Evolutionary conservation across 2,113 vertebrate species (phyloP).

Genomic region (Varanus komodoensis): DNA sequence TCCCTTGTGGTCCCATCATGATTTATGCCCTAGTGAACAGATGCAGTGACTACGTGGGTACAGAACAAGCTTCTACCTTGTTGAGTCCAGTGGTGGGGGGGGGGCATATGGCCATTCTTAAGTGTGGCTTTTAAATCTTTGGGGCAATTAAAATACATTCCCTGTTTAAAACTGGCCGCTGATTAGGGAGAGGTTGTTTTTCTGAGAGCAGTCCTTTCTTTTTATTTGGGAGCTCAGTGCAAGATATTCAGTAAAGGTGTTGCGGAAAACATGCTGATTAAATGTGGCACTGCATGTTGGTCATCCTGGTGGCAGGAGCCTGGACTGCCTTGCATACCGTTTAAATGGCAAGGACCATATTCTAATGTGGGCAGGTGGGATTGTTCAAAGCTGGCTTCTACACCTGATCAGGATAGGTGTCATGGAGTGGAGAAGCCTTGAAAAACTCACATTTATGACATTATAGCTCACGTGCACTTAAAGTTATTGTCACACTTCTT

Average conservation of each 20-base stretch:
- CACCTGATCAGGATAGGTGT: background rate
- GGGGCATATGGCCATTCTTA: background rate
- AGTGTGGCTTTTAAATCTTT: background rate
- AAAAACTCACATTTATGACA: background rate
- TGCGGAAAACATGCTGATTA: background rate
- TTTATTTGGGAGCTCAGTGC: background rate
- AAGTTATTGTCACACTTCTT: fast-evolving
- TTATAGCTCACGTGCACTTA: fast-evolving
- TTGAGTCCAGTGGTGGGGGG: too few species aligned
- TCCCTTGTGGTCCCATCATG: too few species aligned
- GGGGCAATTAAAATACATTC: background rate
- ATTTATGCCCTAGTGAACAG: too few species aligned
- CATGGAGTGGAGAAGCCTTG: background rate
- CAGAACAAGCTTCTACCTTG: background rate
- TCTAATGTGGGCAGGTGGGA: background rate
- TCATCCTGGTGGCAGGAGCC: background rate
- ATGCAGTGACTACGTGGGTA: background rate
- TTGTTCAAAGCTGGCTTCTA: background rate
- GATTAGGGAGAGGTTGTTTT: background rate
- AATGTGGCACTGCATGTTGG: background rate
- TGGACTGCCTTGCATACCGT: background rate
- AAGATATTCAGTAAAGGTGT: background rate
- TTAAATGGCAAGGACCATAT: background rate
- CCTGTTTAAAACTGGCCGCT: background rate
- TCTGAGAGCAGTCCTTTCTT: background rate